phyloP scores from a whole-genome alignment of 2,888 invertebrate species.

The Operophtera brumata region DNA sequence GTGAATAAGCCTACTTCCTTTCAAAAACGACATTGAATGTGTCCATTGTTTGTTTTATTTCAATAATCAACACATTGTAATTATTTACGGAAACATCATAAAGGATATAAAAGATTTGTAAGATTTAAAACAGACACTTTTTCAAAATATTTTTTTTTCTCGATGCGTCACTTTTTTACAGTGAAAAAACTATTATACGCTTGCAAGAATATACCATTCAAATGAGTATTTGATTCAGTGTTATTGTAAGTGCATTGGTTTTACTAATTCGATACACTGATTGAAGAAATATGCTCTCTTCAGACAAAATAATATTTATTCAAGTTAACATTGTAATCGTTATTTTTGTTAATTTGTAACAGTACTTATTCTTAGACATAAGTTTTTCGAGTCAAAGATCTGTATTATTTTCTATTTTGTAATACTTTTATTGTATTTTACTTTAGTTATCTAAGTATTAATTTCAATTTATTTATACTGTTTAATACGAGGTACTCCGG shows the following conservation, averaged over 20 bases:
- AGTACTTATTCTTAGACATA: slow-evolving; percentile 72
- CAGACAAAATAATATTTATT: slow-evolving; percentile 72
- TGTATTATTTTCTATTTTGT: slow-evolving; percentile 81
- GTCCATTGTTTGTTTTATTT: too few species aligned
- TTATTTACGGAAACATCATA: too few species aligned
- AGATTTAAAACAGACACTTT: too few species aligned
- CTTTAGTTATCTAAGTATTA: slow-evolving; percentile 58
- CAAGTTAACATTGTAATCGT: slow-evolving; percentile 65
- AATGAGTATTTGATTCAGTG: too few species aligned
- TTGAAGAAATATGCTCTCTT: slow-evolving; percentile 66
- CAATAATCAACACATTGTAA: too few species aligned
- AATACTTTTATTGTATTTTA: slow-evolving; percentile 76
- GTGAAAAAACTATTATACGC: not conserved
- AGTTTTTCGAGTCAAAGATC: slow-evolving; percentile 79
- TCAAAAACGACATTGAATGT: too few species aligned
- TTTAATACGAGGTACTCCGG: slow-evolving; percentile 78
- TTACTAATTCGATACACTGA: slow-evolving; percentile 38
- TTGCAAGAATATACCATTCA: not conserved
- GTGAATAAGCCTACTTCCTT: too few species aligned
- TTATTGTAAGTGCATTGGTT: too few species aligned
- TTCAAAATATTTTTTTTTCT: slow-evolving; percentile 8
- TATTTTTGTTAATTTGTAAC: slow-evolving; percentile 68
- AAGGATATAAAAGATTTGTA: too few species aligned
- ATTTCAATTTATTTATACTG: slow-evolving; percentile 66
- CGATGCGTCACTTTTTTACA: not conserved